These are phyloP conservation scores for Hemiscyllium ocellatum DNA, from an alignment of 2,113 vertebrate genomes.

Conservation along the genomic window DNA sequence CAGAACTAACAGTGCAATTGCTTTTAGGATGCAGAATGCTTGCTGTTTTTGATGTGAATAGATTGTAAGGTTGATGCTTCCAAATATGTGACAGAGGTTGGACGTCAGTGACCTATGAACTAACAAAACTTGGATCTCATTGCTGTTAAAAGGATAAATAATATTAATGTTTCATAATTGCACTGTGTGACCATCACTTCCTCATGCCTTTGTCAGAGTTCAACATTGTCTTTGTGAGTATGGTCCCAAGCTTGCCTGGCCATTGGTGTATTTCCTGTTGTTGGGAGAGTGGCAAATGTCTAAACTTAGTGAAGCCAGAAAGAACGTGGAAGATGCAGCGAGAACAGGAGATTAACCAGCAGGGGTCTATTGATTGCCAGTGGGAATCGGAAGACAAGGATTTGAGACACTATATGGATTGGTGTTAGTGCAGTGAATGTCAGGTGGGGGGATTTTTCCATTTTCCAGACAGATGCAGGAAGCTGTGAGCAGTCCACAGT, in stretches of 20 bases:
- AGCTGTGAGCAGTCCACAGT: too few relatives aligned
- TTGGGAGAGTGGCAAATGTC: not conserved
- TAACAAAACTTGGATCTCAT: not conserved
- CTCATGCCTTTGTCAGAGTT: not conserved
- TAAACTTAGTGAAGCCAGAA: not conserved
- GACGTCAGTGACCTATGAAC: not conserved
- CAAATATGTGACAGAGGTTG: not conserved
- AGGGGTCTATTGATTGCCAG: not conserved
- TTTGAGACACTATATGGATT: not conserved
- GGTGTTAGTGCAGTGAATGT: not conserved
- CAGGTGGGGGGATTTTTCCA: too few relatives aligned
- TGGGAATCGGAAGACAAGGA: not conserved
- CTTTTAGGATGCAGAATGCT: not conserved
- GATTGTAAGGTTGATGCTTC: not conserved
- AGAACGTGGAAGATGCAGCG: not conserved
- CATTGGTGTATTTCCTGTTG: not conserved
- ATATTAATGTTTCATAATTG: not conserved
- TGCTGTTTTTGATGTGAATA: not conserved
- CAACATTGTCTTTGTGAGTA: not conserved
- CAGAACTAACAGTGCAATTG: not conserved
- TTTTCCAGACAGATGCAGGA: too few relatives aligned
- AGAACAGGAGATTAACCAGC: not conserved
- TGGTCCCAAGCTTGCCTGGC: not conserved
- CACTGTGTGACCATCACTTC: not conserved
- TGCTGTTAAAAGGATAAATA: not conserved